Percentiles rank a stretch among this genome's conserved stretches.
phyloP scores from a whole-genome alignment of 2,888 invertebrate genomes.

The Amblyteles armatorius region DNA sequence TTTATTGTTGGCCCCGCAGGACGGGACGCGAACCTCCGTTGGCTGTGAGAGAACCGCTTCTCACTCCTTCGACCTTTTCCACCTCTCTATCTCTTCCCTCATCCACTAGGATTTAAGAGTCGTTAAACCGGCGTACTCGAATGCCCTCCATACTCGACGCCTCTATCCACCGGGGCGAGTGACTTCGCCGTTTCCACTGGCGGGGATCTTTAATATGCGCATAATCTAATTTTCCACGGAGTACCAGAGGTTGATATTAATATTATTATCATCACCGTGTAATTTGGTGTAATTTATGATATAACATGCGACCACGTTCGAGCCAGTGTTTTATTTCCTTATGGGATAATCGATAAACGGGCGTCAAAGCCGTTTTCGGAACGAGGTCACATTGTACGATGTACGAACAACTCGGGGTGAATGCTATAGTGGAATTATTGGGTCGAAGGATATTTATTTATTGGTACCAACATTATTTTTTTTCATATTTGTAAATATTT shows the following conservation, averaged over 20 bases:
- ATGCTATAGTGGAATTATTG: not conserved
- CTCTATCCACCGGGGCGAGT: not conserved
- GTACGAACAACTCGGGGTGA: not conserved
- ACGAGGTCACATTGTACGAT: not conserved
- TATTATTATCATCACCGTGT: constrained; percentile 43
- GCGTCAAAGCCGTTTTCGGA: not conserved
- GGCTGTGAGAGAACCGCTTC: constrained; percentile 5
- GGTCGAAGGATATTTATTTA: not conserved
- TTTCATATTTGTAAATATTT: not conserved
- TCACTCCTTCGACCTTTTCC: not conserved
- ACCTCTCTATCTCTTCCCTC: constrained; percentile 39
- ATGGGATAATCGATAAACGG: constrained; percentile 36
- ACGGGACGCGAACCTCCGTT: not conserved
- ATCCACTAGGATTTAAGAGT: constrained; percentile 49
- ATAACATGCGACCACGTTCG: constrained; percentile 6
- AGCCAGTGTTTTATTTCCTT: constrained; percentile 2
- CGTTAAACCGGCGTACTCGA: constrained; percentile 38
- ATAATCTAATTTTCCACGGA: constrained; percentile 48
- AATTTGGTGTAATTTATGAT: constrained; percentile 12
- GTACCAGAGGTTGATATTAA: constrained; percentile 23
- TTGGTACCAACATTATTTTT: not conserved
- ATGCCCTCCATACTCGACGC: constrained; percentile 34
- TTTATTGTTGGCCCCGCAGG: constrained; percentile 69
- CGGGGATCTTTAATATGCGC: constrained; percentile 39
- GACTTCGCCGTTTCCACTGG: constrained; percentile 25